These are phyloP conservation scores for Epicampocera succincta DNA, from an alignment of 2,888 invertebrate species.

Conservation along the genomic window DNA sequence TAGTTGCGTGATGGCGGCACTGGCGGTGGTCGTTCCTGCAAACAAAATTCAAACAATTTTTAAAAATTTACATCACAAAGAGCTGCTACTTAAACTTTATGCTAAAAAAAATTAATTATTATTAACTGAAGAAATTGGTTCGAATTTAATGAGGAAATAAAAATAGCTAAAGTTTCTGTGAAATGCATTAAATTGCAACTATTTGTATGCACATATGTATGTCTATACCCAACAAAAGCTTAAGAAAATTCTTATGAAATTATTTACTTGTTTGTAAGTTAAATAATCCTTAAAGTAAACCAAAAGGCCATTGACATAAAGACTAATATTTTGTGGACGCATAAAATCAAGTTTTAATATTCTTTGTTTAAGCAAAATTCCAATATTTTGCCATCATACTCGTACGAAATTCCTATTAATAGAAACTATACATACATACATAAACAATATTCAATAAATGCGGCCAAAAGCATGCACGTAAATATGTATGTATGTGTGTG, in stretches of 20 bases:
- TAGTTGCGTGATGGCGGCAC: conserved; percentile 95
- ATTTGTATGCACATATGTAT: background rate
- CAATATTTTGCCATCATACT: conserved; percentile 16
- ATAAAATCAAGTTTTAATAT: conserved; percentile 43
- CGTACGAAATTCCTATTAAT: too few relatives aligned
- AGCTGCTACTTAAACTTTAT: conserved; percentile 2
- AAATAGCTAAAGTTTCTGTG: too few relatives aligned
- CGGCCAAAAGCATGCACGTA: too few relatives aligned
- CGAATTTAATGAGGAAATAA: too few relatives aligned
- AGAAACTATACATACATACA: too few relatives aligned
- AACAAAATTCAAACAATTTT: background rate
- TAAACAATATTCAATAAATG: too few relatives aligned
- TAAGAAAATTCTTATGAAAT: background rate
- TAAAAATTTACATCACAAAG: conserved; percentile 62
- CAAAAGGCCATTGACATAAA: conserved; percentile 31
- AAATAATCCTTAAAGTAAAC: conserved; percentile 11
- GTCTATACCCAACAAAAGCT: background rate
- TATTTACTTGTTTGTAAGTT: background rate
- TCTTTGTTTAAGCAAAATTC: conserved; percentile 11
- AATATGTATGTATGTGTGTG: too few relatives aligned
- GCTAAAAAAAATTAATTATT: too few relatives aligned
- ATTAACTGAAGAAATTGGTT: too few relatives aligned
- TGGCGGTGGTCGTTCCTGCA: conserved; percentile 93
- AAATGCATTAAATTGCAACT: too few relatives aligned
- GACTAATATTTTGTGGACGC: conserved; percentile 19